A percentile compares a stretch with the other conserved stretches of the same genome.
Evolutionary conservation across 1,140 invertebrate species (phyloP).

Genomic region (Andrena cerasifolii): DNA sequence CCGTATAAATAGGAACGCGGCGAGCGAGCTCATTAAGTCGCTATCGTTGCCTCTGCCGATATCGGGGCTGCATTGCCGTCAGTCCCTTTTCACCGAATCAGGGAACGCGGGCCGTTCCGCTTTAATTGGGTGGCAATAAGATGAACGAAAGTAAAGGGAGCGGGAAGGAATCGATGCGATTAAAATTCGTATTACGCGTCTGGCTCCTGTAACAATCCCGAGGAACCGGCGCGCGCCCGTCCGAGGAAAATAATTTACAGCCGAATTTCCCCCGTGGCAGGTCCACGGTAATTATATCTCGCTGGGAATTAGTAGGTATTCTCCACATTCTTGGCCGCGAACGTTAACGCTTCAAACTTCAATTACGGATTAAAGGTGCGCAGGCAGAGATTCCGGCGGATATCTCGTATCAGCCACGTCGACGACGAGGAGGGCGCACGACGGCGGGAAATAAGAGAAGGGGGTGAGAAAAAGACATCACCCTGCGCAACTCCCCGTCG

Average conservation of each 20-base stretch:
- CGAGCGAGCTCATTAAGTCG: background rate
- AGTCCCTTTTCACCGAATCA: slow-evolving; percentile 15
- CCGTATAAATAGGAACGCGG: background rate
- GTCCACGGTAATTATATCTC: slow-evolving; percentile 31
- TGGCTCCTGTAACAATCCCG: background rate
- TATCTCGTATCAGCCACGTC: background rate
- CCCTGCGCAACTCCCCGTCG: background rate
- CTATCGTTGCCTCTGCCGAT: background rate
- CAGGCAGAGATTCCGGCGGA: slow-evolving; percentile 2
- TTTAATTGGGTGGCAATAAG: slow-evolving; percentile 18
- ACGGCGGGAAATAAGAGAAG: background rate
- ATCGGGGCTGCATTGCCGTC: background rate
- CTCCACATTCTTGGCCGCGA: slow-evolving; percentile 32
- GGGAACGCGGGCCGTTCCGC: background rate
- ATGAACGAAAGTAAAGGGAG: background rate
- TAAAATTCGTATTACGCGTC: background rate
- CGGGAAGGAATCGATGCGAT: background rate
- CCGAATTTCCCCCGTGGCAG: background rate
- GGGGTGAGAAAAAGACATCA: background rate
- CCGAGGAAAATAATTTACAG: slow-evolving; percentile 13
- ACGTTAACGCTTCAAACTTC: slow-evolving; percentile 44
- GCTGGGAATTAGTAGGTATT: slow-evolving; percentile 27
- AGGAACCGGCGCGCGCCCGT: background rate
- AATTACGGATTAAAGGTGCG: slow-evolving; percentile 46
- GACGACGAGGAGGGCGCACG: background rate